These are phyloP conservation scores for Scaptomyza polygonia DNA, from an alignment of 2,888 invertebrate genomes.

Conservation along the genomic window DNA sequence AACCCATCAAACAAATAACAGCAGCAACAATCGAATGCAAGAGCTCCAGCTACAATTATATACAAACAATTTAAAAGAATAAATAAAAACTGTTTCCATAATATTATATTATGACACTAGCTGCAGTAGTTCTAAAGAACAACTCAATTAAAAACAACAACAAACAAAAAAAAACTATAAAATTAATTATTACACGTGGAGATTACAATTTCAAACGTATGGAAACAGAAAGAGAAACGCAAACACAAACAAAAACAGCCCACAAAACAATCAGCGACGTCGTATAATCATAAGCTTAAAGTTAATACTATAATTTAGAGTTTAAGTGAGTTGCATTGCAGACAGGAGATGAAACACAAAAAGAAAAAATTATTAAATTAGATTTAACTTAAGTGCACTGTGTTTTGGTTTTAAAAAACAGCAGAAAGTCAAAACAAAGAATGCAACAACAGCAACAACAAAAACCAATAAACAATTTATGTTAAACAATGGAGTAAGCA, in stretches of 20 bases:
- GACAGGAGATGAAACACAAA: constrained; percentile 19
- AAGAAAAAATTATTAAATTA: constrained; percentile 28
- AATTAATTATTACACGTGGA: constrained; percentile 32
- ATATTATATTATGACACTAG: constrained; percentile 17
- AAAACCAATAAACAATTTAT: constrained; percentile 35
- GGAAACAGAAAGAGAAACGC: constrained; percentile 27
- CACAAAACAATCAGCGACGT: constrained; percentile 79
- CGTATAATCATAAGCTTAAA: constrained; percentile 78
- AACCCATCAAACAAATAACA: constrained; percentile 53
- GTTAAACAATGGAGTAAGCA: constrained; percentile 59
- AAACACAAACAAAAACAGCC: constrained; percentile 55
- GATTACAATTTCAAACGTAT: constrained; percentile 33
- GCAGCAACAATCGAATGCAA: constrained; percentile 72
- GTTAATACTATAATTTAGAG: constrained; percentile 63
- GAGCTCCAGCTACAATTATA: constrained; percentile 61
- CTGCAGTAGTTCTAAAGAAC: constrained; percentile 33
- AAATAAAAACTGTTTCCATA: constrained; percentile 31
- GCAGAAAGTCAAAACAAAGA: constrained; percentile 37
- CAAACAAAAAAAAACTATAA: constrained; percentile 12
- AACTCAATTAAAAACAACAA: constrained; percentile 20
- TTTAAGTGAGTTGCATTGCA: constrained; percentile 71
- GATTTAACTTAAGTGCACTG: constrained; percentile 69
- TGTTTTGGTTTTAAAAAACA: constrained; percentile 75
- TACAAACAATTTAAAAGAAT: constrained; percentile 11
- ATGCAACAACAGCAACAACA: constrained; percentile 27